Percentiles rank a stretch among this genome's conserved stretches.
Conservation (phyloP, 30 jellyfish, hydroid and myxozoan genomes). For the Cassiopea andromeda region DNA sequence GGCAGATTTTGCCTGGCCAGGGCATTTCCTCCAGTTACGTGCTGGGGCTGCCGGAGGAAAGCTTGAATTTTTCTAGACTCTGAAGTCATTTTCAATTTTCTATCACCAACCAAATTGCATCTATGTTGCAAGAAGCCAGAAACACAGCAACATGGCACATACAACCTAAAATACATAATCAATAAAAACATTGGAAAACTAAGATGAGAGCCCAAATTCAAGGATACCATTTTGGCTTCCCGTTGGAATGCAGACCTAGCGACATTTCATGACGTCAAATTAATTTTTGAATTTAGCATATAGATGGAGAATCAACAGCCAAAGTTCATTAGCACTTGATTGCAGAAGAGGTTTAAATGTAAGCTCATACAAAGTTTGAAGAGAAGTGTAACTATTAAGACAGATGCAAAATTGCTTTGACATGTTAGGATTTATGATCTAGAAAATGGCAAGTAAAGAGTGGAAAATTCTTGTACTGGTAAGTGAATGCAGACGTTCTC, state of each 20-base stretch:
- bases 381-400: neutral
- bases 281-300: neutral
- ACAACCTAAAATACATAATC: neutral
- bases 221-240: neutral
- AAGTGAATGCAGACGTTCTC: neutral
- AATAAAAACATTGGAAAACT: neutral
- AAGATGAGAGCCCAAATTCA: neutral
- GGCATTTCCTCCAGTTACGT: no score
- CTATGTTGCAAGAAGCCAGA: no score
- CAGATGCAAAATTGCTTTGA: neutral
- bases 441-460: neutral
- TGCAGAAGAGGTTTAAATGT: no score
- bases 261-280: conserved; percentile 20
- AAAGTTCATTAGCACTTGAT: neutral
- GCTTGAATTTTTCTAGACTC: no score
- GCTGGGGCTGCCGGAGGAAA: no score
- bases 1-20: no score
- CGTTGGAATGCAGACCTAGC: neutral
- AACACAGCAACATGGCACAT: neutral
- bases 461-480: conserved; percentile 5
- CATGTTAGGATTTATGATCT: no score
- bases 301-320: neutral
- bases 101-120: no score
- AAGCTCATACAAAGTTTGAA: neutral
- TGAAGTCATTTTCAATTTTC: no score